phyloP scores from a whole-genome alignment of 2,888 invertebrate species.

The Metallyticus violacea region DNA sequence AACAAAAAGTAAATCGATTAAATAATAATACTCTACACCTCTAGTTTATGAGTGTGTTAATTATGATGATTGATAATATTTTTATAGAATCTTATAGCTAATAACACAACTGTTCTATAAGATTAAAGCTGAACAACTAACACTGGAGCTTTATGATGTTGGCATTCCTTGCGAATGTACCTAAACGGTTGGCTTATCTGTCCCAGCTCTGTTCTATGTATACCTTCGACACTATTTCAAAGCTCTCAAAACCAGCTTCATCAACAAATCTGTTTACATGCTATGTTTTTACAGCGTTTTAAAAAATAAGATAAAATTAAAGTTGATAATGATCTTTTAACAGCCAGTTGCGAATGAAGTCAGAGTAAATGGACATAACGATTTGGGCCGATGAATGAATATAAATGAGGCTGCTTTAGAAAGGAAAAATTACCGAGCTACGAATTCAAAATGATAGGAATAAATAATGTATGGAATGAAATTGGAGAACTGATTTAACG shows the following conservation, averaged over 20 bases:
- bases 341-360: background rate
- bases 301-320: background rate
- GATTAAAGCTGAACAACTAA: too few species aligned
- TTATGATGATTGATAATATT: too few species aligned
- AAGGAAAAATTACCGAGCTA: background rate
- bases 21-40: too few species aligned
- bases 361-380: background rate
- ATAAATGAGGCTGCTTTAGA: background rate
- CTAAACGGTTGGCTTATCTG: too few species aligned
- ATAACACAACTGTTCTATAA: too few species aligned
- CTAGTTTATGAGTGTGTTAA: too few species aligned
- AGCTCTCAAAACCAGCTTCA: background rate
- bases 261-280: background rate
- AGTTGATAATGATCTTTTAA: background rate
- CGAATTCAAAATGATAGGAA: background rate
- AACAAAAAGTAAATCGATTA: too few species aligned
- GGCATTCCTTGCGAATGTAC: too few species aligned
- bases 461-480: background rate
- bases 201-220: too few species aligned
- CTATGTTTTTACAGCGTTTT: background rate
- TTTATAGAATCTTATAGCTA: too few species aligned
- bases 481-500: background rate
- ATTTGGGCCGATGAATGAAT: background rate
- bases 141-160: too few species aligned
- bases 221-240: background rate